phyloP scores from a whole-genome alignment of 2,797 vertebrate species.

The Hirundo rustica region DNA sequence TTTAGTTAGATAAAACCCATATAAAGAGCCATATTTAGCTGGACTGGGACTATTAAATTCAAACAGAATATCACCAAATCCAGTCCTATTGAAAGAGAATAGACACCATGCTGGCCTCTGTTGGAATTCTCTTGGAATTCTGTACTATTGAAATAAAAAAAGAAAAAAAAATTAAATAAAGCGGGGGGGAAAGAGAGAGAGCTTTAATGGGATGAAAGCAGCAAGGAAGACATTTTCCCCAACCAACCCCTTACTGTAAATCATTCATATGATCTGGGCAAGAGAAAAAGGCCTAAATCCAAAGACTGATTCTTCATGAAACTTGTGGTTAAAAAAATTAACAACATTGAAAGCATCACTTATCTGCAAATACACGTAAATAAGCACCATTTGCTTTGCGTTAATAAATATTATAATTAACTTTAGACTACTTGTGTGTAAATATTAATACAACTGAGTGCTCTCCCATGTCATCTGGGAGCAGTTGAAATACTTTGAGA shows the following conservation, averaged over 20 bases:
- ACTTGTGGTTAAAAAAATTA: not conserved
- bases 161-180: not conserved
- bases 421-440: not conserved
- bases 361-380: not conserved
- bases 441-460: not conserved
- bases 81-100: not conserved
- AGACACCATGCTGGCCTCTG: not conserved
- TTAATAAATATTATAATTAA: not conserved
- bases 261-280: not conserved
- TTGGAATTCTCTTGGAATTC: not conserved
- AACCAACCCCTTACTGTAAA: not conserved
- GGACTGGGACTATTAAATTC: not conserved
- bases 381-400: not conserved
- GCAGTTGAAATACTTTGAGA: not conserved
- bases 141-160: not conserved
- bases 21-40: not conserved
- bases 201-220: not conserved
- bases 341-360: not conserved
- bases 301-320: not conserved
- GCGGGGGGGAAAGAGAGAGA: not conserved
- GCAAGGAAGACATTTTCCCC: not conserved
- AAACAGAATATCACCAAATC: not conserved
- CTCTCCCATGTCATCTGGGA: not conserved
- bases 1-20: not conserved
- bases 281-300: not conserved